A percentile compares a stretch with the other conserved stretches of the same genome.
phyloP scores from a whole-genome alignment of 2,113 vertebrate species.

The Ceyx margarethae region DNA sequence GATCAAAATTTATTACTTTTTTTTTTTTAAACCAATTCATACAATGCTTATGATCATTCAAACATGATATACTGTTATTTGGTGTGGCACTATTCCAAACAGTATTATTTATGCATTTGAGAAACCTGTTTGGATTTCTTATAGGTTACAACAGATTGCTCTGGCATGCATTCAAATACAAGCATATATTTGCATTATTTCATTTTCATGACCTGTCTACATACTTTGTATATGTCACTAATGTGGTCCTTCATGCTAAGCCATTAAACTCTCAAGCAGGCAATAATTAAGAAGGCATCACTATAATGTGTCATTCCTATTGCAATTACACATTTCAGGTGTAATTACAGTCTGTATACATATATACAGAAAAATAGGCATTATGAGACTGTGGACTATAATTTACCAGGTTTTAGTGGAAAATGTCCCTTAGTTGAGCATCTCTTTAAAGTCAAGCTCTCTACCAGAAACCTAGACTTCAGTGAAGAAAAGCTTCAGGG shows the following conservation, averaged over 20 bases:
- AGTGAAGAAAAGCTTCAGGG: constrained; percentile 46
- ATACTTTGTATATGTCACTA: neutral
- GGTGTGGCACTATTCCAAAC: neutral
- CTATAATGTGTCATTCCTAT: neutral
- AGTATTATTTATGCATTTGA: neutral
- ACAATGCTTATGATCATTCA: neutral
- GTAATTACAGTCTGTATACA: neutral
- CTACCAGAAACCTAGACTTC: constrained; percentile 14
- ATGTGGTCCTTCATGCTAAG: neutral
- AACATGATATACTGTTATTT: neutral
- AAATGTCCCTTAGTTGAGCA: neutral
- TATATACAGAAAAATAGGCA: neutral
- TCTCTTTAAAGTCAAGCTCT: constrained; percentile 19
- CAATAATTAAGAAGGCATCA: neutral
- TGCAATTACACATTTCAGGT: neutral
- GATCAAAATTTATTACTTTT: neutral
- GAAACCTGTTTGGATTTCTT: neutral
- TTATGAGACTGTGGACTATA: neutral
- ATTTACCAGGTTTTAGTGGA: neutral
- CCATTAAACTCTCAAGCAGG: neutral
- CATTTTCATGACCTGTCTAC: neutral
- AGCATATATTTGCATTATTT: neutral
- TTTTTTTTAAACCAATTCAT: neutral
- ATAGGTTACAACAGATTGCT: neutral
- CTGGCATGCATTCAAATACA: neutral